phyloP scores from a whole-genome alignment of 1,140 invertebrate species.

The Oncopodura yosiiana region DNA sequence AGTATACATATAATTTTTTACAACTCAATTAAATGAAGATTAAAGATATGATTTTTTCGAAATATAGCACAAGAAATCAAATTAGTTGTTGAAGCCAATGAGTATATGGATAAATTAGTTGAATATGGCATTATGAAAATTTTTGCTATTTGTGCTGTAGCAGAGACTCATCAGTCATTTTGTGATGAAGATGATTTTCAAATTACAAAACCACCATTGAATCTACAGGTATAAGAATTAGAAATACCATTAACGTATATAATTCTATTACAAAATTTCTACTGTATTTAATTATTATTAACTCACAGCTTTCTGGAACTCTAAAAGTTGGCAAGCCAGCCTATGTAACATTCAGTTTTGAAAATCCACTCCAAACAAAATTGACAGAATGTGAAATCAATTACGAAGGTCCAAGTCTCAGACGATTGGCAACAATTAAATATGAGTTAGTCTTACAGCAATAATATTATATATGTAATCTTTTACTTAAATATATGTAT shows the following conservation, averaged over 20 bases:
- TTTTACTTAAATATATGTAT: background rate
- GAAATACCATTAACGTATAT: background rate
- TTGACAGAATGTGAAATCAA: conserved; percentile 56
- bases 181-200: conserved; percentile 64
- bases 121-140: conserved; percentile 66
- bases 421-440: conserved; percentile 47
- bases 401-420: conserved; percentile 56
- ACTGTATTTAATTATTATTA: background rate
- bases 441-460: conserved; percentile 40
- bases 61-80: conserved; percentile 54
- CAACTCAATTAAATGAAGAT: background rate
- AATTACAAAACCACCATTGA: conserved; percentile 51
- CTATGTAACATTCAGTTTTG: conserved; percentile 51
- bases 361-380: conserved; percentile 53
- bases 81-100: conserved; percentile 49
- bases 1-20: conserved; percentile 42
- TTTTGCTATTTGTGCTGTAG: conserved; percentile 55
- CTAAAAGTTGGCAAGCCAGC: conserved; percentile 47
- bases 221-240: conserved; percentile 13
- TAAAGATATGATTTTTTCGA: too few species aligned
- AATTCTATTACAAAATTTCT: background rate
- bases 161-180: conserved; percentile 63
- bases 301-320: conserved; percentile 47
- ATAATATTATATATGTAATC: background rate
- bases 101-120: conserved; percentile 60